These are phyloP conservation scores for Pyrrhura leucotis DNA, from an alignment of 2,797 vertebrate genomes.

Conservation along the genomic window DNA sequence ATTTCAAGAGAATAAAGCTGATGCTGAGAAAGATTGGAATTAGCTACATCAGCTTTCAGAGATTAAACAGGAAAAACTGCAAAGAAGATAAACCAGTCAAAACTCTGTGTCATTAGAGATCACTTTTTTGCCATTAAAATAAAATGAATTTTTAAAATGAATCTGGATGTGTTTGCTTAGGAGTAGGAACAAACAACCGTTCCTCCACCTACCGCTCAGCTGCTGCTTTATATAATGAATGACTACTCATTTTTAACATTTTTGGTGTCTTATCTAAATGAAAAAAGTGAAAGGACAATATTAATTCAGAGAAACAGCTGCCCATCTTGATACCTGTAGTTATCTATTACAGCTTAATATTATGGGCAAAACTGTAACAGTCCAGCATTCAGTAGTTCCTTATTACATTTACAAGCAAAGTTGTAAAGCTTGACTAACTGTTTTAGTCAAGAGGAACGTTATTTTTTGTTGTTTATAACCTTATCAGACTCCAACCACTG, in stretches of 20 bases:
- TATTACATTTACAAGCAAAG: not conserved
- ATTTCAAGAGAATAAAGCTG: constrained; percentile 43
- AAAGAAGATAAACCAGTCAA: not conserved
- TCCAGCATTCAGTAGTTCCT: not conserved
- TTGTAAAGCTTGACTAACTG: not conserved
- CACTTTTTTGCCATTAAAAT: constrained; percentile 16
- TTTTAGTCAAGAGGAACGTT: not conserved
- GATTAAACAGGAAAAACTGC: constrained; percentile 29
- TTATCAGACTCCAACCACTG: not conserved
- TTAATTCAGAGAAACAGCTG: constrained; percentile 20
- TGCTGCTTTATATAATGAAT: constrained; percentile 70
- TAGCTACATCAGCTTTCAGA: not conserved
- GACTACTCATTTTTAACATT: constrained; percentile 52
- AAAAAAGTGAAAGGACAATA: not conserved
- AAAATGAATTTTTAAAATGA: constrained; percentile 22
- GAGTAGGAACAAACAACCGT: constrained; percentile 41
- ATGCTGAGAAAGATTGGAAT: constrained; percentile 39
- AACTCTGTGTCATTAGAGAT: constrained; percentile 4
- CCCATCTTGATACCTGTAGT: constrained; percentile 23
- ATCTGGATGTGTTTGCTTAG: constrained; percentile 6
- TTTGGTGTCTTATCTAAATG: not conserved
- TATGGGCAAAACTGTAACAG: not conserved
- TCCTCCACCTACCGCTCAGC: constrained; percentile 63
- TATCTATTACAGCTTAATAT: not conserved
- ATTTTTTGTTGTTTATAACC: constrained; percentile 1